Percentiles rank a stretch among this genome's conserved stretches.
phyloP scores from a whole-genome alignment of 2,113 vertebrate genomes.

The Steatornis caripensis region DNA sequence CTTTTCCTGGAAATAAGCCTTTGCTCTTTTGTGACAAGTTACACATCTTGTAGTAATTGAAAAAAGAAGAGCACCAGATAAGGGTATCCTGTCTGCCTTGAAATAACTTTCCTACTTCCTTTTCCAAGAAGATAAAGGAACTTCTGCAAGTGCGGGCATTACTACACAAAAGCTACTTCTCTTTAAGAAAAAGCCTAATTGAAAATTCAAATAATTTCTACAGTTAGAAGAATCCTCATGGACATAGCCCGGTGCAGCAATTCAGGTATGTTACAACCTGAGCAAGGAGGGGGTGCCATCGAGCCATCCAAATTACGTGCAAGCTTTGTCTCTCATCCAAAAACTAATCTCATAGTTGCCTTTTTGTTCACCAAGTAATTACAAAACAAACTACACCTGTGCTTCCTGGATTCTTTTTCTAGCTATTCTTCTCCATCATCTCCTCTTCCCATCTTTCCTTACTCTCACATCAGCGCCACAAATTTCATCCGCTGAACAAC shows the following conservation, averaged over 20 bases:
- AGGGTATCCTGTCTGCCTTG: slow-evolving; percentile 12
- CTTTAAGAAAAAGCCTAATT: not conserved
- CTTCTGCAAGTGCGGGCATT: not conserved
- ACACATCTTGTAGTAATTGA: not conserved
- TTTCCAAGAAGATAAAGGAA: slow-evolving; percentile 37
- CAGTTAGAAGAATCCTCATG: not conserved
- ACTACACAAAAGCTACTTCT: not conserved
- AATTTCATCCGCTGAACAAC: not conserved
- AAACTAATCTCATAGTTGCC: not conserved
- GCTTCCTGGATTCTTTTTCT: not conserved
- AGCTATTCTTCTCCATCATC: not conserved
- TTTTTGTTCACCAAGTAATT: not conserved
- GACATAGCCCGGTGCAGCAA: not conserved
- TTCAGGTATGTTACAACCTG: not conserved
- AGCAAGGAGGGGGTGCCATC: not conserved
- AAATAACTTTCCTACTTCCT: slow-evolving; percentile 23
- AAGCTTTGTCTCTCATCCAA: not conserved
- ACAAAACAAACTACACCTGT: not conserved
- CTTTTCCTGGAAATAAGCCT: not conserved
- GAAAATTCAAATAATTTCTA: not conserved
- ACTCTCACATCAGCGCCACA: not conserved
- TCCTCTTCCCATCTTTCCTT: not conserved
- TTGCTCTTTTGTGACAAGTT: not conserved
- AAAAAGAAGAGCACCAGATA: slow-evolving; percentile 30
- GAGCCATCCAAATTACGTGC: not conserved